Base-by-base conservation (phyloP, 2,888 invertebrate genomes). In the Eupithecia pulchellata region DNA sequence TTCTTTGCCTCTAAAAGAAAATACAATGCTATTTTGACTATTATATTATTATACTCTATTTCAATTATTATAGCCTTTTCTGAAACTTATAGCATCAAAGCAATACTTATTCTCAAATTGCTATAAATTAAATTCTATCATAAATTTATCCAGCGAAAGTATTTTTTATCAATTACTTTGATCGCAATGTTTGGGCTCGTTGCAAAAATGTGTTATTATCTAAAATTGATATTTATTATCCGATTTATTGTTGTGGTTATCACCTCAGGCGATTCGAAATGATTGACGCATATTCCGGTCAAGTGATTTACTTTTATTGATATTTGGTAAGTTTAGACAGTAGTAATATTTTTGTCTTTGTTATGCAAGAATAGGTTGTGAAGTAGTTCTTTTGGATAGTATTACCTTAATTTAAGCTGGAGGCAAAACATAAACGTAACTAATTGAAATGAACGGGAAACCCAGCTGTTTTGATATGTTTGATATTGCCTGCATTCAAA, bases 181-280 rank as follows among this genome's bases (percentile, higher is more conserved):
- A 75, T 75, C 70, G 73, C 52, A 30, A 65, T 77, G 68, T 74
- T 74, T 78, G 73, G 70, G 66, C 42, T 68, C 72, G 67, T 72
- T 66, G 76, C 74, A 75, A 78, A 78, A 78, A 74, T 78, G 72
- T 78, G 71, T 78, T 78, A 78, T 78, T 76, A 75, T 55, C 62
- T 64, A 52, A 72, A 75, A 76, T 76, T 74, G 73, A 73, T 76
- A 78, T 76, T 75, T 75, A 61, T 61, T 61, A 61, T 61, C 20
- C 34, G 34, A 34, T 61, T 64, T 52, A 64, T 68, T 68, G 69
- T 71, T 60, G 64, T 73, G 71, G 61, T 73, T 73, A 69, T 69
- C 68, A 61, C 75, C 72, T 39, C 58, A 62, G 74, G 75, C 75
- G 39, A 30, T 75, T 64, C 67, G 36, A 67, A 57, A 55, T 73